Percentiles rank a stretch among this genome's conserved stretches.
These are phyloP conservation scores for Homalodisca vitripennis DNA, from an alignment of 1,140 invertebrate species.

Conservation along the genomic window DNA sequence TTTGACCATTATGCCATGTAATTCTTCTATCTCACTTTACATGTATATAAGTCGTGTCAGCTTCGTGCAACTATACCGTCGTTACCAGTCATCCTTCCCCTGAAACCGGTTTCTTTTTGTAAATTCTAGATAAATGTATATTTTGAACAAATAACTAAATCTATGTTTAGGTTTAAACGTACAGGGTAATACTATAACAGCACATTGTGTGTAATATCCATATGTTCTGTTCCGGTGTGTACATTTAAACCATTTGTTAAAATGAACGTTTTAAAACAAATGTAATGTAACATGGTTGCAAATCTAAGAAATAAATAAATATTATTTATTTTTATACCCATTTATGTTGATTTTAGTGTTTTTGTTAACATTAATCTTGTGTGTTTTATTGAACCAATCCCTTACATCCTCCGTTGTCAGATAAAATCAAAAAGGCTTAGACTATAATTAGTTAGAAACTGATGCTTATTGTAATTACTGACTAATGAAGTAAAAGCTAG, in stretches of 20 bases:
- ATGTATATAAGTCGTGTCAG: not conserved
- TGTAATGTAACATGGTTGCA: constrained; percentile 16
- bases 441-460: too few relatives aligned
- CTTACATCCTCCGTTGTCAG: too few relatives aligned
- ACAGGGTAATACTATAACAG: constrained; percentile 20
- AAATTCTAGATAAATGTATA: constrained; percentile 13
- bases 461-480: too few relatives aligned
- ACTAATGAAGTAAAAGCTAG: too few relatives aligned
- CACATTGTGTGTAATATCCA: not conserved
- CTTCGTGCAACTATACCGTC: not conserved
- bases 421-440: too few relatives aligned
- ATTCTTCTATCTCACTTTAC: not conserved
- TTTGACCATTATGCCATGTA: too few relatives aligned
- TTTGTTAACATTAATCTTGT: constrained; percentile 15
- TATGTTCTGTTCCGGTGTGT: constrained; percentile 11
- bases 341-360: not conserved
- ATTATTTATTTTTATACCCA: constrained; percentile 26
- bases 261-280: not conserved
- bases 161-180: constrained; percentile 21
- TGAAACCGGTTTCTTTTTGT: not conserved
- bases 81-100: not conserved
- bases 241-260: constrained; percentile 24
- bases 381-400: constrained; percentile 5
- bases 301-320: constrained; percentile 26
- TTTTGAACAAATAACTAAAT: constrained; percentile 17